A percentile compares a stretch with the other conserved stretches of the same genome.
These are phyloP conservation scores for Drosophila picticornis DNA, from an alignment of 2,888 invertebrate genomes.

Conservation along the genomic window DNA sequence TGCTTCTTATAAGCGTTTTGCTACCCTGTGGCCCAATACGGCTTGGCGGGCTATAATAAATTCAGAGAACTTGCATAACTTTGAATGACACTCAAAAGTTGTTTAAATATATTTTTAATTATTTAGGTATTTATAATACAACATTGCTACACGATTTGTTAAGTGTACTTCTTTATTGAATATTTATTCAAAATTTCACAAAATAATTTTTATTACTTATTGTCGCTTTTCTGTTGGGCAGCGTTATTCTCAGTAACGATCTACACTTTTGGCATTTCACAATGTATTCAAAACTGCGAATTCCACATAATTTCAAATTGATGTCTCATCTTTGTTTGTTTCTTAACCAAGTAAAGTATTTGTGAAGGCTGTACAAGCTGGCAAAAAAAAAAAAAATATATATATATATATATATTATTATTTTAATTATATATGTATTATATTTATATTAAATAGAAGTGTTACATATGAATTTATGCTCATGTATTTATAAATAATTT, in stretches of 20 bases:
- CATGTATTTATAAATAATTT: no score
- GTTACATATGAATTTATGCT: no score
- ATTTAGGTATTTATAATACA: background rate
- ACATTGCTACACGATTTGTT: background rate
- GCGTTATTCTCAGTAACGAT: background rate
- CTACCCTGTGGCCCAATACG: constrained; percentile 19
- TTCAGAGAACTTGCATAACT: background rate
- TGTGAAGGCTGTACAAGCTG: background rate
- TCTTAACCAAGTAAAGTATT: background rate
- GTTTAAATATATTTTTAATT: background rate
- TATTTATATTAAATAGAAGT: background rate
- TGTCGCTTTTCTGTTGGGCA: background rate
- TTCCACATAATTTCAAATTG: background rate
- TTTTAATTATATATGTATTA: background rate
- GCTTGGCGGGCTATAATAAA: background rate
- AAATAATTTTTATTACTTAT: background rate
- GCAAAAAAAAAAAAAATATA: background rate
- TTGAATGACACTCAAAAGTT: background rate
- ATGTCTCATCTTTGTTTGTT: background rate
- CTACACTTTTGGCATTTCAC: background rate
- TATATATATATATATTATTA: background rate
- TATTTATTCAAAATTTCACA: background rate
- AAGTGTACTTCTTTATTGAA: background rate
- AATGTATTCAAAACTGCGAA: background rate
- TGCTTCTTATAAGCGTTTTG: constrained; percentile 21